Conservation (phyloP, 1,140 invertebrate genomes). For the Zaprionus africanus region DNA sequence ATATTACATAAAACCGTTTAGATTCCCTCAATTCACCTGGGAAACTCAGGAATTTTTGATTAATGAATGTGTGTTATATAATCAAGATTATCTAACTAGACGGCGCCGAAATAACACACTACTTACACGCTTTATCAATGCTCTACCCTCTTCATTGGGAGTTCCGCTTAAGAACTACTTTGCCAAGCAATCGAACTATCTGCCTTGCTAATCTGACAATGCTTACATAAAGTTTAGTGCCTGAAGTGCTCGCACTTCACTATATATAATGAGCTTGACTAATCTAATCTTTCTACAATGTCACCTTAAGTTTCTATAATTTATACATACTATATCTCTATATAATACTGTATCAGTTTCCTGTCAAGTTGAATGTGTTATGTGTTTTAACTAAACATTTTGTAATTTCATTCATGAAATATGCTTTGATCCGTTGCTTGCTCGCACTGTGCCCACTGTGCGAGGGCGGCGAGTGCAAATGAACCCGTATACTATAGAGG, state of each 20-base stretch:
- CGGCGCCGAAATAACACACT: background rate
- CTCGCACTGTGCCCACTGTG: constrained; percentile 12
- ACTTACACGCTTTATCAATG: background rate
- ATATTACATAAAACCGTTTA: background rate
- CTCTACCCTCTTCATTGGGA: background rate
- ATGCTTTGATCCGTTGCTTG: constrained; percentile 2
- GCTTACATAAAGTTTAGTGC: background rate
- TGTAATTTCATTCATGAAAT: constrained; percentile 24
- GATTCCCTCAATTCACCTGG: background rate
- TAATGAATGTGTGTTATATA: background rate
- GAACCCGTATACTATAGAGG: background rate
- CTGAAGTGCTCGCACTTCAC: background rate
- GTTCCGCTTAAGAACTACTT: background rate
- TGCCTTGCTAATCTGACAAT: background rate
- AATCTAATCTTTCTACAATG: constrained; percentile 3
- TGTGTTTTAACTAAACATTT: constrained; percentile 1
- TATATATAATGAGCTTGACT: background rate
- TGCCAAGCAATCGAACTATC: background rate
- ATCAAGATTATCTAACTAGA: background rate
- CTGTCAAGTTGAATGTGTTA: constrained; percentile 2
- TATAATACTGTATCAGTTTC: constrained; percentile 1
- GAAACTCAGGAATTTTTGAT: constrained; percentile 1
- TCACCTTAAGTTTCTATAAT: background rate
- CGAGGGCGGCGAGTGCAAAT: constrained; percentile 1
- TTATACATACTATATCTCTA: background rate